Evolutionary conservation across 2,797 vertebrate species (phyloP).

Genomic region (Hapalemur alaotrensis): DNA sequence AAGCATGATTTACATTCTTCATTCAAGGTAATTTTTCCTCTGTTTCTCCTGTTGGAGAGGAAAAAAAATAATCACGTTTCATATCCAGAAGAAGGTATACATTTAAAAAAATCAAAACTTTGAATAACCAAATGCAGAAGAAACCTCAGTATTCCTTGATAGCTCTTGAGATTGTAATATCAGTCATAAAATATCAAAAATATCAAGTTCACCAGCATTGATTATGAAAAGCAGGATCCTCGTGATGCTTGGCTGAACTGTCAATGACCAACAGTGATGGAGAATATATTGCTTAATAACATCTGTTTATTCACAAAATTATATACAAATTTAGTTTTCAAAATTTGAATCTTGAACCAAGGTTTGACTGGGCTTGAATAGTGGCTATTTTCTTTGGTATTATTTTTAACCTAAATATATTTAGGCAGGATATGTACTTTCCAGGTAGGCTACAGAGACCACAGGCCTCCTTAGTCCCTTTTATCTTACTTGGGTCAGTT

Average conservation of each 20-base stretch:
- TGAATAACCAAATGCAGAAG: not conserved
- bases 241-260: not conserved
- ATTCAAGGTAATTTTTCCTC: not conserved
- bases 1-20: not conserved
- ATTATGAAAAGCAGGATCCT: not conserved
- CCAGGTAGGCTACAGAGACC: not conserved
- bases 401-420: not conserved
- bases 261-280: not conserved
- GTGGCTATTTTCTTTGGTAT: not conserved
- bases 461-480: not conserved
- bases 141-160: not conserved
- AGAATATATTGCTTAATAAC: not conserved
- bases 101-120: not conserved
- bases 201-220: not conserved
- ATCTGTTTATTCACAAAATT: not conserved
- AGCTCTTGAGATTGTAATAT: not conserved
- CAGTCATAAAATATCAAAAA: not conserved
- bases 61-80: not conserved
- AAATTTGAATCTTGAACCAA: not conserved
- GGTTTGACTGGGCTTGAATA: not conserved
- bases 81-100: not conserved
- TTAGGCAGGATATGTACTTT: not conserved
- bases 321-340: not conserved
- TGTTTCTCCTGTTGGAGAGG: constrained; percentile 14
- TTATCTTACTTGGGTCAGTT: not conserved